A percentile compares a stretch with the other conserved stretches of the same genome.
Conservation (phyloP, 1,140 invertebrate species). For the Metopolophium dirhodum region DNA sequence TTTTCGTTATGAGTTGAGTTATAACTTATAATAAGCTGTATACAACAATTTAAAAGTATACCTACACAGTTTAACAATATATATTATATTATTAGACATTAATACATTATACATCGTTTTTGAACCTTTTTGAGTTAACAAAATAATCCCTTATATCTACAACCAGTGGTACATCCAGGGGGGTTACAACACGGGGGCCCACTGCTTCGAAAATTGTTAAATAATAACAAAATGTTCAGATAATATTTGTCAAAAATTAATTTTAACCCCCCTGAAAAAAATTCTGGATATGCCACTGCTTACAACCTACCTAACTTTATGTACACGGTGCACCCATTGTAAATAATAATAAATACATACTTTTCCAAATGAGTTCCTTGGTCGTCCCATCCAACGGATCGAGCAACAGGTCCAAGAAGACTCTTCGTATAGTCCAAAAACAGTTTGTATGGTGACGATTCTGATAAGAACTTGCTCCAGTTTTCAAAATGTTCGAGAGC, state of each 20-base stretch:
- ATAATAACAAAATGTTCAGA: too few species aligned
- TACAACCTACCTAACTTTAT: not conserved
- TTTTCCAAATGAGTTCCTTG: conserved; percentile 72
- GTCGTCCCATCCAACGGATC: conserved; percentile 72
- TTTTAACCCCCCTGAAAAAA: too few species aligned
- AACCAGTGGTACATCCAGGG: too few species aligned
- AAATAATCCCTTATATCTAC: not conserved
- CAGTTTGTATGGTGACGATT: conserved; percentile 71
- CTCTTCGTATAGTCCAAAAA: conserved; percentile 71
- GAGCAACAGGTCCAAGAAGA: conserved; percentile 69
- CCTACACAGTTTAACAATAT: too few species aligned
- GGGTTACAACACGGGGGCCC: too few species aligned
- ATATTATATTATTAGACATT: too few species aligned
- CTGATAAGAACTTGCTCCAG: conserved; percentile 73
- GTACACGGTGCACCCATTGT: not conserved
- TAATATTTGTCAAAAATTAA: too few species aligned
- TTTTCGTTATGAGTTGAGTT: not conserved
- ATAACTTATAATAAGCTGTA: not conserved
- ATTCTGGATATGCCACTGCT: too few species aligned
- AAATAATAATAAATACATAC: conserved; percentile 63
- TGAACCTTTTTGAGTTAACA: not conserved
- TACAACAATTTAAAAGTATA: too few species aligned
- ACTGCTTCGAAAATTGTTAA: too few species aligned
- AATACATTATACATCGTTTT: too few species aligned
- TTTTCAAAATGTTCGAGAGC: conserved; percentile 73